Conservation (phyloP, 64 coral and sea anemone genomes). For the Astreopora myriophthalma region DNA sequence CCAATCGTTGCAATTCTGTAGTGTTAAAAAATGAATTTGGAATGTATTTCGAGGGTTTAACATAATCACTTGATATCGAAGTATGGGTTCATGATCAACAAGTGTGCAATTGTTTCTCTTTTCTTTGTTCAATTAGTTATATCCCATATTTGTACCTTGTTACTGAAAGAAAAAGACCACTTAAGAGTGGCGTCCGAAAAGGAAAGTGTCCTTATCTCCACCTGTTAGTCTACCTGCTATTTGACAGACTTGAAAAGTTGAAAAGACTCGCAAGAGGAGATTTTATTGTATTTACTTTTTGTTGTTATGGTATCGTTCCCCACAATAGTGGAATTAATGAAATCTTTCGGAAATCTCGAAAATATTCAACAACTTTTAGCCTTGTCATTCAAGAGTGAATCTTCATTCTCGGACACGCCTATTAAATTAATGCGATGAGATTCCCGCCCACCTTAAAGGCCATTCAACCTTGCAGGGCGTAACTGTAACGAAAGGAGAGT, state of each 20-base stretch:
- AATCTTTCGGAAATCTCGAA: not conserved
- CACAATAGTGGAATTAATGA: too few relatives aligned
- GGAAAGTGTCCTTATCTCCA: not conserved
- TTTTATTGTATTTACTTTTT: not conserved
- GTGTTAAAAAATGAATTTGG: too few relatives aligned
- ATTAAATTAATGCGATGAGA: not conserved
- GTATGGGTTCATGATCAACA: too few relatives aligned
- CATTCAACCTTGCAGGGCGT: not conserved
- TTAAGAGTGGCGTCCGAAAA: not conserved
- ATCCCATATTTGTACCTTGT: too few relatives aligned
- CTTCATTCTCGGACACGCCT: not conserved
- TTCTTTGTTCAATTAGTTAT: too few relatives aligned
- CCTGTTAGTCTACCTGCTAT: conserved; percentile 14
- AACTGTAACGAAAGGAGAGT: not conserved
- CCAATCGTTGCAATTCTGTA: too few relatives aligned
- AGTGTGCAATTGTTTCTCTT: too few relatives aligned
- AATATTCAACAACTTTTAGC: not conserved
- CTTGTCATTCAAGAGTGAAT: not conserved
- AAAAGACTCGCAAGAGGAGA: not conserved
- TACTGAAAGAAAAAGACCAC: too few relatives aligned
- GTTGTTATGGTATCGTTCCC: not conserved
- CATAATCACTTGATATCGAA: too few relatives aligned
- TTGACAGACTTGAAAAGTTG: not conserved
- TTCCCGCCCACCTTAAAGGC: not conserved
- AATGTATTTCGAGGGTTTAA: too few relatives aligned